phyloP scores from a whole-genome alignment of 2,113 vertebrate species.

The Leptocoma aspasia region DNA sequence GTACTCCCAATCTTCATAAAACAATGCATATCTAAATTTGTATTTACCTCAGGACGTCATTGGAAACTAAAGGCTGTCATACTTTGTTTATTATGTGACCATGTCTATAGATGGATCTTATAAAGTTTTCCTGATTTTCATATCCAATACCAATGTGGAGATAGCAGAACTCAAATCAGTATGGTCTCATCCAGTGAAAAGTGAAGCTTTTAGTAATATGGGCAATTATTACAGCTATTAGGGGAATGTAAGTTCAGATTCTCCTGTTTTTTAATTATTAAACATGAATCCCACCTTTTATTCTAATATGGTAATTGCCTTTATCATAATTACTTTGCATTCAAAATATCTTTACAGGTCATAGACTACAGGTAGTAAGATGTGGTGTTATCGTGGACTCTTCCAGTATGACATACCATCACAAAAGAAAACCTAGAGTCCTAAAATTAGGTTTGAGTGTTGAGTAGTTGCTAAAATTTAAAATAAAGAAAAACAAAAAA shows the following conservation, averaged over 20 bases:
- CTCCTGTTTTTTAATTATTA: not conserved
- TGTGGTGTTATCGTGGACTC: not conserved
- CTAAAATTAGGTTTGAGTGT: not conserved
- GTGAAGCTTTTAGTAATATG: not conserved
- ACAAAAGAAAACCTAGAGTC: not conserved
- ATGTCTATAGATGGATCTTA: not conserved
- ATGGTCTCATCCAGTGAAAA: not conserved
- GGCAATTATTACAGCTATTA: not conserved
- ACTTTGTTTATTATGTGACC: not conserved
- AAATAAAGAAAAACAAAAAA: not conserved
- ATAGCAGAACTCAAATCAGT: not conserved
- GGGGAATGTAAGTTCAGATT: not conserved
- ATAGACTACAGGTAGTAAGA: not conserved
- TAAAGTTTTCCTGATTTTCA: not conserved
- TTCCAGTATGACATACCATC: not conserved
- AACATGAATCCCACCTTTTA: not conserved
- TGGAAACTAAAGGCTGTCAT: not conserved
- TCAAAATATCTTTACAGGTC: not conserved
- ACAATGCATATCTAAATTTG: not conserved
- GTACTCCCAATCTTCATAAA: not conserved
- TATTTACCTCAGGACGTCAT: not conserved
- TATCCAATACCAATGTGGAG: not conserved
- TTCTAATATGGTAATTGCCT: constrained; percentile 17
- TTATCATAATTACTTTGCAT: not conserved
- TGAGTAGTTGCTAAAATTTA: not conserved